Evolutionary conservation across 2,797 vertebrate species (phyloP).

Genomic region (Diceros bicornis): DNA sequence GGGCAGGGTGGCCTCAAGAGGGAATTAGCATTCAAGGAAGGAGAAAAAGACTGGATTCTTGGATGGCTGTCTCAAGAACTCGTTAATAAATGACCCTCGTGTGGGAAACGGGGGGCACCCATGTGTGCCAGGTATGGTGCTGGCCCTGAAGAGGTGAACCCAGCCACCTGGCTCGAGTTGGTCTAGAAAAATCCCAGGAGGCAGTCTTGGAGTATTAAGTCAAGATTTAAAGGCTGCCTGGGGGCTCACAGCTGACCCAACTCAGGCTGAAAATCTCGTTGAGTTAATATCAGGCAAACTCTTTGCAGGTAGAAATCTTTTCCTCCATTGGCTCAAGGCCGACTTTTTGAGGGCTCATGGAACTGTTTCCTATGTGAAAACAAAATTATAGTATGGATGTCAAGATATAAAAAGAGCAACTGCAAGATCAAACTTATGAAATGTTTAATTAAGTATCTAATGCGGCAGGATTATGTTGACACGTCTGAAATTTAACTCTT

Average conservation of each 20-base stretch:
- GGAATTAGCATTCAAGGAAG: background rate
- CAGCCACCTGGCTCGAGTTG: background rate
- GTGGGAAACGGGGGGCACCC: too few relatives aligned
- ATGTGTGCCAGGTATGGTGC: background rate
- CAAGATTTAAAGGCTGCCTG: conserved; percentile 52
- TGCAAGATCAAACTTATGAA: background rate
- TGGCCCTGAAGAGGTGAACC: background rate
- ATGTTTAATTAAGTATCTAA: background rate
- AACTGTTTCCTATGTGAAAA: background rate
- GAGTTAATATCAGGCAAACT: conserved; percentile 58
- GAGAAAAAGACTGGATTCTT: background rate
- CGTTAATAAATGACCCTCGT: background rate
- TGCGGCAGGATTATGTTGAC: background rate
- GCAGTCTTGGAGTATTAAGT: background rate
- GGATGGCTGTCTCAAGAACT: background rate
- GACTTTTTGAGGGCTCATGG: background rate
- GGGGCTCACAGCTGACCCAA: conserved; percentile 13
- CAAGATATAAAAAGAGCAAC: background rate
- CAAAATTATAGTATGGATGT: background rate
- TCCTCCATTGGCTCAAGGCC: background rate
- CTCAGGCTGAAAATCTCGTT: background rate
- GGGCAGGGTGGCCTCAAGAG: background rate
- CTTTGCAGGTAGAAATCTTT: background rate
- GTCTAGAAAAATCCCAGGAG: background rate
- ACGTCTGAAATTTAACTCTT: background rate